Evolutionary conservation across 2,888 invertebrate genomes (phyloP).

Genomic region (Pseudolycoriella hygida): DNA sequence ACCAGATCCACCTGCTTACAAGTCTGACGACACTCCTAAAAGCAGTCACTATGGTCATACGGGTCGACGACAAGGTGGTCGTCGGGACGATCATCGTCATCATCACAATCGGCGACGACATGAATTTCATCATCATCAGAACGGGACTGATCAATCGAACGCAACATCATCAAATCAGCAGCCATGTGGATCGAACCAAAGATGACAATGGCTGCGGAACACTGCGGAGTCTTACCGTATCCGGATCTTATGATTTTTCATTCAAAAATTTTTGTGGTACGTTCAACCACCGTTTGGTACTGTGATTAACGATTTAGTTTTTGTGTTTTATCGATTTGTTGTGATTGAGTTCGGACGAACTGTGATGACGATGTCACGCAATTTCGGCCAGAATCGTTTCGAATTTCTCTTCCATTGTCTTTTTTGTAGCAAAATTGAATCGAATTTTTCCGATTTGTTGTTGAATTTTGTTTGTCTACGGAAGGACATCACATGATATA

Average conservation of each 20-base stretch:
- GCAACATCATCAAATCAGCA: background rate
- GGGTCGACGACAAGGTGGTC: background rate
- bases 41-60: background rate
- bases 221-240: background rate
- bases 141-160: background rate
- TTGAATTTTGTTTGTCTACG: too few relatives aligned
- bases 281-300: too few relatives aligned
- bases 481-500: too few relatives aligned
- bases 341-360: too few relatives aligned
- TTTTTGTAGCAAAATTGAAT: too few relatives aligned
- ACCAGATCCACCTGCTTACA: background rate
- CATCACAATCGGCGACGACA: background rate
- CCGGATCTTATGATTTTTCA: background rate
- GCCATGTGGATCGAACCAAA: background rate
- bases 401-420: too few relatives aligned
- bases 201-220: constrained; percentile 1
- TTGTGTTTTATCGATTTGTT: too few relatives aligned
- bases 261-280: background rate
- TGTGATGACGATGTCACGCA: too few relatives aligned
- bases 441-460: too few relatives aligned
- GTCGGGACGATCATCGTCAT: background rate
- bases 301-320: too few relatives aligned
- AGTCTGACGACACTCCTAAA: background rate
- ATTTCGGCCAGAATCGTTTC: too few relatives aligned
- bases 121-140: background rate